Evolutionary conservation across 2,113 vertebrate species (phyloP).

Genomic region (Salvelinus namaycush): DNA sequence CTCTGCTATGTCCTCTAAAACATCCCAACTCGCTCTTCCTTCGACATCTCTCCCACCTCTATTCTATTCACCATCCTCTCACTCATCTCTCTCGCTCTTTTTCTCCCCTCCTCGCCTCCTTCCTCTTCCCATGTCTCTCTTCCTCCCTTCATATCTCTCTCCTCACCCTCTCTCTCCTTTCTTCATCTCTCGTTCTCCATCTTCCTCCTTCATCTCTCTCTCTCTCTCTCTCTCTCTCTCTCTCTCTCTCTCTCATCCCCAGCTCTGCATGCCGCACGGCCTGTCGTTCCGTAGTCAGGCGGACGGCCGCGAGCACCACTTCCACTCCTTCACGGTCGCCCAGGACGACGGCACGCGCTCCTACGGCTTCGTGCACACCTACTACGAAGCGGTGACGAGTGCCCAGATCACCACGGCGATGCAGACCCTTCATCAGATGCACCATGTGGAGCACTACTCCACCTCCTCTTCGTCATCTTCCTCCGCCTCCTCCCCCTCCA

Average conservation of each 20-base stretch:
- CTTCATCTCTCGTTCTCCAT: neutral
- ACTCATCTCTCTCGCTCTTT: too few relatives aligned
- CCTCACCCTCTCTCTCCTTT: neutral
- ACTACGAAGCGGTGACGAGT: slow-evolving; percentile 93
- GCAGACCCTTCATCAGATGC: slow-evolving; percentile 96
- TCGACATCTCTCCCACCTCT: too few relatives aligned
- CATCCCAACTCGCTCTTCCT: too few relatives aligned
- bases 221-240: neutral
- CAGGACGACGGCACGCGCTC: slow-evolving; percentile 90
- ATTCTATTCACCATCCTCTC: too few relatives aligned
- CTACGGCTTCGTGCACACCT: slow-evolving; percentile 94
- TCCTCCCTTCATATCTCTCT: neutral
- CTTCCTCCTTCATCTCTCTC: neutral
- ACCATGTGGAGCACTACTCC: slow-evolving; percentile 86
- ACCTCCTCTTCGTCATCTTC: slow-evolving; percentile 67
- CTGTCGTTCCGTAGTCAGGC: slow-evolving; percentile 91
- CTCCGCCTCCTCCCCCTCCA: slow-evolving; percentile 68
- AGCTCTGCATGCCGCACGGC: slow-evolving; percentile 97
- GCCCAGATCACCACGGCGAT: slow-evolving; percentile 92
- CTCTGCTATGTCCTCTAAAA: too few relatives aligned
- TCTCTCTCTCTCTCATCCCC: slow-evolving; percentile 1
- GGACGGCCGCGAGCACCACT: slow-evolving; percentile 82
- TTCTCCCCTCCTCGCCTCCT: too few relatives aligned
- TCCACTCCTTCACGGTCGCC: slow-evolving; percentile 92
- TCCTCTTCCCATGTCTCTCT: neutral